Conservation (phyloP, 2,797 vertebrate species). For the Galago senegalensis region DNA sequence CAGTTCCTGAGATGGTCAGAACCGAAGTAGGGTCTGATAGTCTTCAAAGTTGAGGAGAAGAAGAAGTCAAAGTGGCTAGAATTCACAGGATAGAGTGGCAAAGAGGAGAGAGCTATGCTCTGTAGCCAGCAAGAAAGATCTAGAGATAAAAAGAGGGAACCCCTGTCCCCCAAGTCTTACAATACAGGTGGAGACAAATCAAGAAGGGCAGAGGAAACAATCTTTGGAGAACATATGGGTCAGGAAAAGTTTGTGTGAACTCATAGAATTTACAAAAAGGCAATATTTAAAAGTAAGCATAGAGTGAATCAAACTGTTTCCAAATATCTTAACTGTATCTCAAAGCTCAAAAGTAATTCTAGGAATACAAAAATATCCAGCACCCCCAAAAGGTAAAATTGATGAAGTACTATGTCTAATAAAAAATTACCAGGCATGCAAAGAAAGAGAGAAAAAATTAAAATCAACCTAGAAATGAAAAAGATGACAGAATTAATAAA, state of each 20-base stretch:
- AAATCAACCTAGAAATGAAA: slow-evolving; percentile 16
- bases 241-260: background rate
- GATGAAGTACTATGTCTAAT: background rate
- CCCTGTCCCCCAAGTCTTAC: background rate
- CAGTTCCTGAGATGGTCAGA: too few species aligned
- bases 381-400: background rate
- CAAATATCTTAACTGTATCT: slow-evolving; percentile 12
- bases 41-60: too few species aligned
- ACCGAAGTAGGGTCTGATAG: too few species aligned
- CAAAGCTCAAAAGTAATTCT: background rate
- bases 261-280: background rate
- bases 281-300: slow-evolving; percentile 32
- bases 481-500: background rate
- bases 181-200: background rate
- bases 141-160: background rate
- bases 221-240: background rate
- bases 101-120: background rate
- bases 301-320: background rate
- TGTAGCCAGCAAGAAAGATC: background rate
- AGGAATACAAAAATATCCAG: background rate
- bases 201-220: background rate
- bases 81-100: background rate
- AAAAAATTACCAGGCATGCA: background rate
- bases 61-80: background rate
- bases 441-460: slow-evolving; percentile 14